A percentile compares a stretch with the other conserved stretches of the same genome.
These are phyloP conservation scores for Drosophila oshimai DNA, from an alignment of 1,140 invertebrate genomes.

Conservation along the genomic window DNA sequence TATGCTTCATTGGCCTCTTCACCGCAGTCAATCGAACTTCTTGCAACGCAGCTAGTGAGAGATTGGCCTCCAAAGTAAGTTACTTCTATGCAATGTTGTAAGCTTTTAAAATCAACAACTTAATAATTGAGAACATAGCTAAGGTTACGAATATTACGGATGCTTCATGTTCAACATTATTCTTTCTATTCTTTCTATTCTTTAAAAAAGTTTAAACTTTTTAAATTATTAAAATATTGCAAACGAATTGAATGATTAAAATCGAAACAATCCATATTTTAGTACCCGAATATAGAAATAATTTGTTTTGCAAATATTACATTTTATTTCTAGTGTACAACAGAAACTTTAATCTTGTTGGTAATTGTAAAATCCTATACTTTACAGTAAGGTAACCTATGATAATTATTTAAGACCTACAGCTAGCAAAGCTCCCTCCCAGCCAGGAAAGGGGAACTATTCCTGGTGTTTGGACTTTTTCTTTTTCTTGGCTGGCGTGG, in stretches of 20 bases:
- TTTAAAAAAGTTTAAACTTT: too few relatives aligned
- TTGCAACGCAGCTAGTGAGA: slow-evolving; percentile 1
- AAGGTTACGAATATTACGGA: too few relatives aligned
- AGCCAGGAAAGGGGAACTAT: neutral
- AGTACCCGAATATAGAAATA: neutral
- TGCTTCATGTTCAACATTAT: too few relatives aligned
- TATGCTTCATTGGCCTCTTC: slow-evolving; percentile 39
- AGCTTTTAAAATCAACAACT: neutral
- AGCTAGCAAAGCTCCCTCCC: slow-evolving; percentile 21
- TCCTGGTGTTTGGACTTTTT: slow-evolving; percentile 72
- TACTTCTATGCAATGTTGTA: neutral
- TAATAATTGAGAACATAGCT: neutral
- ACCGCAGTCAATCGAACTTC: slow-evolving; percentile 14
- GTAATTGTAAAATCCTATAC: slow-evolving; percentile 32
- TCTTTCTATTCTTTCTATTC: too few relatives aligned
- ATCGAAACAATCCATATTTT: too few relatives aligned
- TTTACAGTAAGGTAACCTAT: slow-evolving; percentile 36
- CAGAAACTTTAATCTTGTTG: slow-evolving; percentile 29
- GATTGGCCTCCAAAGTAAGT: slow-evolving; percentile 32
- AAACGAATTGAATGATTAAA: neutral
- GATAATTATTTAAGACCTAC: slow-evolving; percentile 35
- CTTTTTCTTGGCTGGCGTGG: slow-evolving; percentile 67
- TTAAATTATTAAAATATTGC: too few relatives aligned
- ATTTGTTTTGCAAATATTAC: slow-evolving; percentile 41
- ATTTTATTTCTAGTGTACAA: slow-evolving; percentile 72